Evolutionary conservation across 1,140 invertebrate species (phyloP).

Genomic region (Microplitis demolitor): DNA sequence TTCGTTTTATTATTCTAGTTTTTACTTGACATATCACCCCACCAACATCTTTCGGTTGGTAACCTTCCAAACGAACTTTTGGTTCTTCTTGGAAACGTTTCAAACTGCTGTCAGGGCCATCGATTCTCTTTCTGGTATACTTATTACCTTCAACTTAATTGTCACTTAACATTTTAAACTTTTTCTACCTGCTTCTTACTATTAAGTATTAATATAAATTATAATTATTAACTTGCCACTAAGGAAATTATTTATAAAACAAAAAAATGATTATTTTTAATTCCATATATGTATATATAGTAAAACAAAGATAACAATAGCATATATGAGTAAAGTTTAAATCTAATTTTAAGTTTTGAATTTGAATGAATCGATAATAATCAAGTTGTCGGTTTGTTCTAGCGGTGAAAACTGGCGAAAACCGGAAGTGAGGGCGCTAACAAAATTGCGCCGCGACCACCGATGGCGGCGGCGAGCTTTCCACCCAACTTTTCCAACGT

Average conservation of each 20-base stretch:
- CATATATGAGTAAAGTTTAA: not conserved
- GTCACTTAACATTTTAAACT: not conserved
- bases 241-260: no score
- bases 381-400: slow-evolving; percentile 35
- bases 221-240: not conserved
- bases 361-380: slow-evolving; percentile 5
- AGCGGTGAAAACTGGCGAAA: slow-evolving; percentile 41
- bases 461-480: slow-evolving; percentile 60
- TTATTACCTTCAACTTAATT: not conserved
- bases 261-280: no score
- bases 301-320: no score
- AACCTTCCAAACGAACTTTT: slow-evolving; percentile 25
- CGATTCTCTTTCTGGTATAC: slow-evolving; percentile 5
- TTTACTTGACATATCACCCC: slow-evolving; percentile 2
- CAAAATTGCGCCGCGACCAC: slow-evolving; percentile 46
- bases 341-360: not conserved
- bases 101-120: slow-evolving; percentile 21
- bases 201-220: no score
- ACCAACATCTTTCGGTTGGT: slow-evolving; percentile 9
- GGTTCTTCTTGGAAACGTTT: slow-evolving; percentile 22
- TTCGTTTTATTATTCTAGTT: not conserved
- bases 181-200: not conserved
- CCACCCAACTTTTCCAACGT: slow-evolving; percentile 58
- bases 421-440: slow-evolving; percentile 44
- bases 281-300: no score